Base-by-base conservation (phyloP, 2,797 vertebrate species). In the Staurois parvus region DNA sequence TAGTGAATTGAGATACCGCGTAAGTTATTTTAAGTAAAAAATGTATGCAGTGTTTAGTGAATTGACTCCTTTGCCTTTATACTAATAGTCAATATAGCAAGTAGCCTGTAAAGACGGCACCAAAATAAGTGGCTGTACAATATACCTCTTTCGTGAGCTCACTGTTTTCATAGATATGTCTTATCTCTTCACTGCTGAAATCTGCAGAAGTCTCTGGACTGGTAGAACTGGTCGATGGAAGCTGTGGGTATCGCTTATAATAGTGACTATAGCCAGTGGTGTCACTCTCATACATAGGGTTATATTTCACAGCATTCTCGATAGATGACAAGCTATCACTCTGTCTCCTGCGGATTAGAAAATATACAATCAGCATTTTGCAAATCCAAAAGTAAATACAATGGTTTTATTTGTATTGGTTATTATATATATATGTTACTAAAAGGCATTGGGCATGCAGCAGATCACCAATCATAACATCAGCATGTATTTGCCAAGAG, bases 171-270 rank as follows among this genome's bases (percentile, higher is more conserved):
- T 98, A 98, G 91, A 98, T 97, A 89, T 98, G 97, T 72, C 94
- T 94, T 88, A 99, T 97, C 93, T 99, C 98, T 88, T 99, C 98
- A 77, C 96, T 98, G 93, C 97, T 98, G 93, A 97, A 96, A 88
- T 97, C 97, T 4, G 96, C 95, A 88, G 97, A 96, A 87, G 94
- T 93, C 88, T 98, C 97, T 2, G 93, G 93, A 5, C 95, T 96
- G 89, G 95, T 94, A 9, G 95, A 96, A 90, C 96, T 96, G 90
- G 94, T 94, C 84, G 95, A 91, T 0, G 95, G 94, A 19, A 90
- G 89, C 80, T 95, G 96, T 0, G 96, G 95, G 84, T 96, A 96
- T 72, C 95, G 93, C 42, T 94, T 95, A 91, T 96, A 95, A 88
- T 96, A 96, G 87, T 96, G 96, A 88, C 95, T 96, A 72, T 96